Conservation (phyloP, 2,113 vertebrate genomes). For the Nothobranchius kuhntae region DNA sequence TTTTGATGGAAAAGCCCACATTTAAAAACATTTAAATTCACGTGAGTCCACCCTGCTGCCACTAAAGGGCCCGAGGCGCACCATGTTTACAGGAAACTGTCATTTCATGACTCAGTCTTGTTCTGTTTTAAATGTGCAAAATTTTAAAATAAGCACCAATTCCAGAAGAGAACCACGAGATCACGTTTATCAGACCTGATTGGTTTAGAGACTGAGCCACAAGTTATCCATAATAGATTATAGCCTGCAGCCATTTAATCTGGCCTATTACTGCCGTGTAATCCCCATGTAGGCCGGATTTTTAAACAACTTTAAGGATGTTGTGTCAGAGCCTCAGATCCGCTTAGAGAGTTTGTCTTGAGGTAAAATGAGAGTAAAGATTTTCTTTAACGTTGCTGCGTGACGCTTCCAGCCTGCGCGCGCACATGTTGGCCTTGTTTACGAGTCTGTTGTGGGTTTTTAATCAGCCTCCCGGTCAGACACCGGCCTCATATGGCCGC, state of each 20-base stretch:
- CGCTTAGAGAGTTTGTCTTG: neutral
- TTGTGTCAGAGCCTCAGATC: conserved; percentile 31
- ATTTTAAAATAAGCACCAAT: neutral
- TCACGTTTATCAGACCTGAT: conserved; percentile 19
- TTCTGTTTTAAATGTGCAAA: neutral
- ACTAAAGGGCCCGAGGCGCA: too few relatives aligned
- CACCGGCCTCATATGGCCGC: conserved; percentile 60
- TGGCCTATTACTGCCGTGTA: conserved; percentile 29
- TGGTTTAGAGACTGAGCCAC: conserved; percentile 46
- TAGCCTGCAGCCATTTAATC: conserved; percentile 61
- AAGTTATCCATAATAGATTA: conserved; percentile 54
- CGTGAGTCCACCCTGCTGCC: too few relatives aligned
- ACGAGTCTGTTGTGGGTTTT: conserved; percentile 52
- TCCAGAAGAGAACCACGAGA: neutral
- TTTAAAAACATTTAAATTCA: too few relatives aligned
- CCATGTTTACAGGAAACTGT: too few relatives aligned
- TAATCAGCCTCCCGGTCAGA: conserved; percentile 48
- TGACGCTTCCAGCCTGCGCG: conserved; percentile 24
- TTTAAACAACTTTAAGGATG: conserved; percentile 27
- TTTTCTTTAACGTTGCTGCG: neutral
- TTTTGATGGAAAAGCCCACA: too few relatives aligned
- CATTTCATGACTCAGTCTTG: neutral
- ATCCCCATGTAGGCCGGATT: conserved; percentile 32
- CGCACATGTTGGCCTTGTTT: conserved; percentile 65
- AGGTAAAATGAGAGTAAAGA: too few relatives aligned